Conservation (phyloP, 2,888 invertebrate genomes). For the Harpalus rubripes region DNA sequence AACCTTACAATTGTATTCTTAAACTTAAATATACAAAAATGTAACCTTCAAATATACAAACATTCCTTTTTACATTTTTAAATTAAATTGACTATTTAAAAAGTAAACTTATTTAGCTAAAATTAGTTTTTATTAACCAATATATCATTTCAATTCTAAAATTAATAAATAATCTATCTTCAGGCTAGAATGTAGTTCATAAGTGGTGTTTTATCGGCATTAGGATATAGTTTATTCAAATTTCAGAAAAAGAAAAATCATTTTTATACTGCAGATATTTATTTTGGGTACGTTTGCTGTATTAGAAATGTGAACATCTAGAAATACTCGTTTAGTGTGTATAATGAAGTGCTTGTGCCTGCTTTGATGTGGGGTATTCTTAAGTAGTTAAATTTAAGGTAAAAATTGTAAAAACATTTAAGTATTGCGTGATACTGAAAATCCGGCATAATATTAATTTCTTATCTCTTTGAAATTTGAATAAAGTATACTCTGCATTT, state of each 20-base stretch:
- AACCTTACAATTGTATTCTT: conserved; percentile 5
- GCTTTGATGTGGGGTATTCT: too few relatives aligned
- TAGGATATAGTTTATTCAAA: neutral
- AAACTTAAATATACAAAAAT: conserved; percentile 16
- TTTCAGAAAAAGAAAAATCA: neutral
- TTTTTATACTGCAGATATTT: too few relatives aligned
- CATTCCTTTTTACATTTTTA: conserved; percentile 27
- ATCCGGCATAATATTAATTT: too few relatives aligned
- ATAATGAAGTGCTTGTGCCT: too few relatives aligned
- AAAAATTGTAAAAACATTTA: too few relatives aligned
- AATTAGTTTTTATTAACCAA: conserved; percentile 8
- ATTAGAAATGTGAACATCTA: too few relatives aligned
- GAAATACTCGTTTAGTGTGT: too few relatives aligned
- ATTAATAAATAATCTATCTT: conserved; percentile 24
- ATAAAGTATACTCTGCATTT: neutral
- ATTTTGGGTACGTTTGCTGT: too few relatives aligned
- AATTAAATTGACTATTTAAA: conserved; percentile 12
- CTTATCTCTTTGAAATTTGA: neutral
- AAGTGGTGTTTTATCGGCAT: conserved; percentile 38
- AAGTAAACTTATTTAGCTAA: conserved; percentile 14
- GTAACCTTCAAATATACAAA: conserved; percentile 39
- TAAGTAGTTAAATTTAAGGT: too few relatives aligned
- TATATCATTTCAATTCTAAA: conserved; percentile 6
- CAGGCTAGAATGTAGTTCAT: conserved; percentile 28
- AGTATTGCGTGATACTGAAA: too few relatives aligned